A percentile compares a stretch with the other conserved stretches of the same genome.
Conservation (phyloP, 2,888 invertebrate genomes). For the Cremastinae sp. region DNA sequence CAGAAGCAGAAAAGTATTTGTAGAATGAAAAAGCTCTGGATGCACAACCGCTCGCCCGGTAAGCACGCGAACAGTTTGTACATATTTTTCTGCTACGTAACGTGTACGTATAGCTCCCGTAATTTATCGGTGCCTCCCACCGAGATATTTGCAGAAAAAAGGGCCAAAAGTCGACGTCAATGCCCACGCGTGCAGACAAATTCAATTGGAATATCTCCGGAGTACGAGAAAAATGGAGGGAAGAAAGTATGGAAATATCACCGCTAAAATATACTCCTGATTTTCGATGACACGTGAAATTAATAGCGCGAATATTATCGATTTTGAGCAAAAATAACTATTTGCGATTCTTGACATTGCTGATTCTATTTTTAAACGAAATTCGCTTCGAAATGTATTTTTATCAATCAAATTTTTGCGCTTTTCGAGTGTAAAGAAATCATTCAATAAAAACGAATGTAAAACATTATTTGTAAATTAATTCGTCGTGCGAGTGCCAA, state of each 20-base stretch:
- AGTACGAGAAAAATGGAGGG: background rate
- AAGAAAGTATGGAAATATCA: background rate
- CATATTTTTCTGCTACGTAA: slow-evolving; percentile 3
- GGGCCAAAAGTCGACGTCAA: slow-evolving; percentile 30
- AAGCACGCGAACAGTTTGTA: slow-evolving; percentile 37
- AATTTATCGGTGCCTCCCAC: slow-evolving; percentile 50
- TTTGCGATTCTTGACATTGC: too few species aligned
- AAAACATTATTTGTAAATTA: too few species aligned
- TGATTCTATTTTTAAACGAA: too few species aligned
- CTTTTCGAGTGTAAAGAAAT: too few species aligned
- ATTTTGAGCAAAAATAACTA: too few species aligned
- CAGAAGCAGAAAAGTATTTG: too few species aligned
- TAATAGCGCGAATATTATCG: too few species aligned
- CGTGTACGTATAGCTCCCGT: slow-evolving; percentile 7
- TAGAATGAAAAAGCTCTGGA: slow-evolving; percentile 11
- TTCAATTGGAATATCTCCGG: background rate
- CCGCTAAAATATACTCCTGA: slow-evolving; percentile 11
- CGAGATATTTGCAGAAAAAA: slow-evolving; percentile 36
- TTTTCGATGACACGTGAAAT: background rate
- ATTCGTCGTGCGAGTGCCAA: slow-evolving; percentile 66
- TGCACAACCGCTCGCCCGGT: slow-evolving; percentile 20
- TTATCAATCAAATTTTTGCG: too few species aligned
- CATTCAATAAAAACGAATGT: too few species aligned
- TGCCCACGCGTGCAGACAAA: slow-evolving; percentile 21
- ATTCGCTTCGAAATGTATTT: too few species aligned